Conservation (phyloP, 1,140 invertebrate genomes). For the Drosophila paulistorum region DNA sequence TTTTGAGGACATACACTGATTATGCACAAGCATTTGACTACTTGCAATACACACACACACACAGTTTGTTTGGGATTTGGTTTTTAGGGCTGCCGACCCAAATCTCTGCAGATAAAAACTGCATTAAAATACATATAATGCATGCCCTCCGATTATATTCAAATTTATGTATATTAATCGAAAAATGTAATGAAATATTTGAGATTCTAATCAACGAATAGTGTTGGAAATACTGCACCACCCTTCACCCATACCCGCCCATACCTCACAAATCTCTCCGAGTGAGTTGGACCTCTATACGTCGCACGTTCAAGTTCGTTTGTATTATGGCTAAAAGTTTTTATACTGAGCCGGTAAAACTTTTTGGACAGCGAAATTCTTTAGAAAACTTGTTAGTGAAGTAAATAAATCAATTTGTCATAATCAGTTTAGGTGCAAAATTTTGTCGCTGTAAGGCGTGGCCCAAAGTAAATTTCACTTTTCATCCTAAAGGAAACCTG, state of each 20-base stretch:
- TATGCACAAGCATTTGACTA: conserved; percentile 62
- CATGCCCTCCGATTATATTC: not conserved
- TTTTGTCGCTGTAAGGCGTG: conserved; percentile 64
- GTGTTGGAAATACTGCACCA: not conserved
- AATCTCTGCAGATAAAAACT: conserved; percentile 71
- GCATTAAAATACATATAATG: conserved; percentile 65
- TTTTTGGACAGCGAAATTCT: conserved; percentile 66
- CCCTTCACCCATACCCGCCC: no score
- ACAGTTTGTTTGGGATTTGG: conserved; percentile 4
- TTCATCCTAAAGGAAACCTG: conserved; percentile 42
- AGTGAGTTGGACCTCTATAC: not conserved
- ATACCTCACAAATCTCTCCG: not conserved
- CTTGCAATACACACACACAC: not conserved
- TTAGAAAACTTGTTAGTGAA: conserved; percentile 81
- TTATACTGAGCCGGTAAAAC: conserved; percentile 59
- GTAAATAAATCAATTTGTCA: conserved; percentile 83
- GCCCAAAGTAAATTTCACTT: conserved; percentile 59
- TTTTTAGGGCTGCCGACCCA: conserved; percentile 22
- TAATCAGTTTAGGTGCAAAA: conserved; percentile 82
- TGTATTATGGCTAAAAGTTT: conserved; percentile 66
- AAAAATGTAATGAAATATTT: conserved; percentile 68
- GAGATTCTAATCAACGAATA: conserved; percentile 61
- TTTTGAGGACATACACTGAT: conserved; percentile 66
- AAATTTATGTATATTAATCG: conserved; percentile 70
- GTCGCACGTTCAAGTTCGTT: conserved; percentile 42